Evolutionary conservation across 2,888 invertebrate genomes (phyloP), one percentile per base, ranked within the genome.

Genomic region (Plagodis dolabraria): DNA sequence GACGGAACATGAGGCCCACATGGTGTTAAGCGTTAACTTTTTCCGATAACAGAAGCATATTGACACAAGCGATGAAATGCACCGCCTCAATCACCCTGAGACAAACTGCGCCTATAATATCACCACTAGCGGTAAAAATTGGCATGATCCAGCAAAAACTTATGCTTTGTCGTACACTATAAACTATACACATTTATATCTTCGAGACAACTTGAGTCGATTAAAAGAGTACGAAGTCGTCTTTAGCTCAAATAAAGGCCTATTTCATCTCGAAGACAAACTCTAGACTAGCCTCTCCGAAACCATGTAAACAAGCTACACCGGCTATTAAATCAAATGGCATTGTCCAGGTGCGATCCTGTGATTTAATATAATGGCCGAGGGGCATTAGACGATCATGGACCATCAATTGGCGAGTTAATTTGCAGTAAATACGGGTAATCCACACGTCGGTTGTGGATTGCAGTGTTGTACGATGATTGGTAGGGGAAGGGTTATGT

Each of bases 361-460:
- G 80, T 90, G 91, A 92, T 91, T 90, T 91, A 91, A 91, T 89
- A 88, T 90, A 86, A 92, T 91, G 85, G 89, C 77, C 81, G 75
- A 70, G 76, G 78, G 80, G 78, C 87, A 91, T 90, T 89, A 89
- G 85, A 82, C 88, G 86, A 88, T 87, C 90, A 88, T 89, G 87
- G 88, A 65, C 86, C 86, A 89, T 89, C 87, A 88, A 90, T 90
- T 89, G 85, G 77, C 69, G 72, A 79, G 85, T 87, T 87, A 88
- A 88, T 89, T 87, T 87, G 87, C 86, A 88, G 87, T 89, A 87
- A 87, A 88, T 86, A 87, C 79, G 69, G 65, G 72, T 88, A 87
- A 88, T 84, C 85, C 83, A 67, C 68, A 69, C 68, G 77, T 64
- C 76, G 69, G 61, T 52, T 70, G 72, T 78, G 76, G 82, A 80